Conservation (phyloP, 2,888 invertebrate genomes). For the Aproaerema taeniolella region DNA sequence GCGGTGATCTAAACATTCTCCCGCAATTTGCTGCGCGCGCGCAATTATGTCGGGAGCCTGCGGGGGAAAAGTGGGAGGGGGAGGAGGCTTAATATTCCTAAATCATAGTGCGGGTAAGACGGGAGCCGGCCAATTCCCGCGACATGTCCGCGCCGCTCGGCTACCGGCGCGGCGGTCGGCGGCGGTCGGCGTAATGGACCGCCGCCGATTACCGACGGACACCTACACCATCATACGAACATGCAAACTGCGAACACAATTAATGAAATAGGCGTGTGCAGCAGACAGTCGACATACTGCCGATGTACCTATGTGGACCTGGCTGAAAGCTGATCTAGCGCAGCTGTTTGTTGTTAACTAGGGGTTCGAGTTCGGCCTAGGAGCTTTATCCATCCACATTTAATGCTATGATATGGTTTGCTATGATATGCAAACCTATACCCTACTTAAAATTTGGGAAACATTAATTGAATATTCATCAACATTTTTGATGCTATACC, state of each 20-base stretch:
- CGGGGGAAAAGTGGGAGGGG: background rate
- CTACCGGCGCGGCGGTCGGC: no score
- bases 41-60: no score
- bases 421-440: no score
- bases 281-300: background rate
- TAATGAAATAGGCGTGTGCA: conserved; percentile 3
- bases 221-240: background rate
- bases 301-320: no score
- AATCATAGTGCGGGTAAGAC: conserved; percentile 46
- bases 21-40: conserved; percentile 9
- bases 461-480: no score
- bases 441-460: no score
- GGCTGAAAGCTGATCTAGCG: no score
- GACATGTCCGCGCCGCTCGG: conserved; percentile 18
- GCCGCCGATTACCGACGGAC: conserved; percentile 16
- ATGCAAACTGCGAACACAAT: background rate
- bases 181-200: conserved; percentile 16
- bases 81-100: conserved; percentile 37
- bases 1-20: conserved; percentile 7
- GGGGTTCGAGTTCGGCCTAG: no score
- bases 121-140: conserved; percentile 35
- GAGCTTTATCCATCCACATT: no score
- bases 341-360: no score
- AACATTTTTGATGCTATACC: no score
- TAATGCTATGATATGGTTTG: no score